Percentiles rank a stretch among this genome's conserved stretches.
Evolutionary conservation across 1,140 invertebrate genomes (phyloP).

Genomic region (Drosophila leontia): DNA sequence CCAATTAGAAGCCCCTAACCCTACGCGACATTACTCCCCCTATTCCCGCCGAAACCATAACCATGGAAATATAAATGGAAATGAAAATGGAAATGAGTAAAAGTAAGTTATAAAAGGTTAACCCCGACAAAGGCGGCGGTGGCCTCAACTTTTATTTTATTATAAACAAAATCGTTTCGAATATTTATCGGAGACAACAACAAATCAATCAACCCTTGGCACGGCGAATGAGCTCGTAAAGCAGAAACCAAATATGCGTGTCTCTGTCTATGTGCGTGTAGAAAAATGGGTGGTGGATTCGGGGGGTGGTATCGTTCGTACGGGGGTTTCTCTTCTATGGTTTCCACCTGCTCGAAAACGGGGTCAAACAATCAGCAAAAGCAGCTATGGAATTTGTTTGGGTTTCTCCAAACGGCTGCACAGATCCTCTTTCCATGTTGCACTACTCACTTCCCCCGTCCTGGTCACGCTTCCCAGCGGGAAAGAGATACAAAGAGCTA

Average conservation of each 20-base stretch:
- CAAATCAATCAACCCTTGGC: conserved; percentile 68
- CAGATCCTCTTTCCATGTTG: conserved; percentile 20
- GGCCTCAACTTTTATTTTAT: conserved; percentile 61
- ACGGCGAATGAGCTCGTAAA: conserved; percentile 25
- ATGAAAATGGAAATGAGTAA: conserved; percentile 18
- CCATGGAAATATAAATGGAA: conserved; percentile 12
- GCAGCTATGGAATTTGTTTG: conserved; percentile 29
- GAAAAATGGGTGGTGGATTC: background rate
- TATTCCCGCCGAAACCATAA: conserved; percentile 5
- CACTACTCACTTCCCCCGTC: background rate
- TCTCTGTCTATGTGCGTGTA: conserved; percentile 13
- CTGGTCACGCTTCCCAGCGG: background rate
- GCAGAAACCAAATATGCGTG: conserved; percentile 47
- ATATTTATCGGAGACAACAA: conserved; percentile 66
- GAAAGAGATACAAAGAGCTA: conserved; percentile 4
- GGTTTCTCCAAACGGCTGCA: conserved; percentile 1
- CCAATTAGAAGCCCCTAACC: background rate
- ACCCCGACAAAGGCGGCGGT: background rate
- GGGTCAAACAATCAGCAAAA: conserved; percentile 32
- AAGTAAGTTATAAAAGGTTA: conserved; percentile 19
- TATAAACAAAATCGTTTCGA: conserved; percentile 80
- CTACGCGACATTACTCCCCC: background rate
- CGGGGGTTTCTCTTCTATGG: conserved; percentile 42
- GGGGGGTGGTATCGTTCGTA: background rate
- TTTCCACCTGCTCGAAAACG: conserved; percentile 45